A percentile compares a stretch with the other conserved stretches of the same genome.
Conservation (phyloP, 2,113 vertebrate species). For the Oxyruncus cristatus region DNA sequence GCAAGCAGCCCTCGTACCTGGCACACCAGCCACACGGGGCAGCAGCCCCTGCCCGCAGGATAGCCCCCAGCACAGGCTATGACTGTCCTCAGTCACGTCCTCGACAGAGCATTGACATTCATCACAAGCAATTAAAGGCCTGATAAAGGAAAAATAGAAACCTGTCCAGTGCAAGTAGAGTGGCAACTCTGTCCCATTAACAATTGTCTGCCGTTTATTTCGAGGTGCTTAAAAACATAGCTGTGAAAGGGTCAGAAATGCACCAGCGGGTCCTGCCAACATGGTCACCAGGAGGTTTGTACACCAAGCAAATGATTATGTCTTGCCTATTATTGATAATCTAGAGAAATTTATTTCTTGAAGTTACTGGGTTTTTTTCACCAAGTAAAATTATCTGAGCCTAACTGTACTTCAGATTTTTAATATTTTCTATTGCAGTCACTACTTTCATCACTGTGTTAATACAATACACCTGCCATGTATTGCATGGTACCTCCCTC, state of each 20-base stretch:
- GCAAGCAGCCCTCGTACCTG: not conserved
- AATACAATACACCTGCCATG: not conserved
- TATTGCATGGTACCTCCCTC: not conserved
- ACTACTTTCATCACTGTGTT: not conserved
- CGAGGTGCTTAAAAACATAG: not conserved
- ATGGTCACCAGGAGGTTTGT: not conserved
- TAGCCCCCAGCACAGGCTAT: accelerated
- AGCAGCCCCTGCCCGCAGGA: not conserved
- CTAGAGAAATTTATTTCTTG: not conserved
- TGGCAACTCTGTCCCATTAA: not conserved
- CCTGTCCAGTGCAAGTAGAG: not conserved
- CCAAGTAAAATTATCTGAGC: not conserved
- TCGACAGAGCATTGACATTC: accelerated
- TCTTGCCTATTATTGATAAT: not conserved
- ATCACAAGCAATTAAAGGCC: not conserved
- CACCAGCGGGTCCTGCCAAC: accelerated
- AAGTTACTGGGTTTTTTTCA: not conserved
- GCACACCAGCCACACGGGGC: accelerated
- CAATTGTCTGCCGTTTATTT: not conserved
- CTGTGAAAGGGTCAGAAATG: not conserved
- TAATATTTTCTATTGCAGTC: not conserved
- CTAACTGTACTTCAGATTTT: not conserved
- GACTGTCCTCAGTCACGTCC: not conserved
- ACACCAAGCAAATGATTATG: not conserved
- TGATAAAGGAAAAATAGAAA: not conserved